These are phyloP conservation scores for Cyprinella venusta DNA, from an alignment of 2,797 vertebrate species.

Conservation along the genomic window DNA sequence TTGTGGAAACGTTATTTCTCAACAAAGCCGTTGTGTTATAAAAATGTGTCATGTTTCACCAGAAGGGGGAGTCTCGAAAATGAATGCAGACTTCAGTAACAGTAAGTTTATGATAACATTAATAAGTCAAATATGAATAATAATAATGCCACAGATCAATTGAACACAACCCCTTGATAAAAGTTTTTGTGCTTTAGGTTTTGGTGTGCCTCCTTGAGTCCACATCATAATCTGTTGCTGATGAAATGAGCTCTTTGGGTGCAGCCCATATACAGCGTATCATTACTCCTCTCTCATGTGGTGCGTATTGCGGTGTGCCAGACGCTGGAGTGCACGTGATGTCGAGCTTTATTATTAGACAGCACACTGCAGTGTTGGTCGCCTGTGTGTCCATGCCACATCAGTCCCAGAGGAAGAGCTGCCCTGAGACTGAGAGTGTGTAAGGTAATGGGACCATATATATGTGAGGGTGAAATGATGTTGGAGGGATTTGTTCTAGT, in stretches of 20 bases:
- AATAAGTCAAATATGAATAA: background rate
- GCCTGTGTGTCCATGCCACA: background rate
- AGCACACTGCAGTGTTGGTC: background rate
- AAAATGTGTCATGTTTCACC: conserved; percentile 59
- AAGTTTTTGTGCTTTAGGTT: conserved; percentile 58
- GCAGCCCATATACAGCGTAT: background rate
- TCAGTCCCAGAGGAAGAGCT: background rate
- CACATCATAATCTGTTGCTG: conserved; percentile 9
- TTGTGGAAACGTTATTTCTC: background rate
- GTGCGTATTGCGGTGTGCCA: background rate
- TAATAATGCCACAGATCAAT: background rate
- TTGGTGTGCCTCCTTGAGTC: background rate
- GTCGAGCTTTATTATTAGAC: conserved; percentile 46
- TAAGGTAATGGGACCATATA: background rate
- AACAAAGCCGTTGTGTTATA: background rate
- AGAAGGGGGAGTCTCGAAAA: conserved; percentile 70
- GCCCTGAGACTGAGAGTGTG: background rate
- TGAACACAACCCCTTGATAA: conserved; percentile 36
- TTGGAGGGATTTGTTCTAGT: no score
- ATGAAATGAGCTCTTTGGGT: background rate
- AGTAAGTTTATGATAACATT: no score
- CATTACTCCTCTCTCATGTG: conserved; percentile 26
- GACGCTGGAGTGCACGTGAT: conserved; percentile 54
- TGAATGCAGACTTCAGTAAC: conserved; percentile 19
- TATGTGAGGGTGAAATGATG: background rate